Base-by-base conservation (phyloP, 1,140 invertebrate species). In the Hydropsyche tenuis region DNA sequence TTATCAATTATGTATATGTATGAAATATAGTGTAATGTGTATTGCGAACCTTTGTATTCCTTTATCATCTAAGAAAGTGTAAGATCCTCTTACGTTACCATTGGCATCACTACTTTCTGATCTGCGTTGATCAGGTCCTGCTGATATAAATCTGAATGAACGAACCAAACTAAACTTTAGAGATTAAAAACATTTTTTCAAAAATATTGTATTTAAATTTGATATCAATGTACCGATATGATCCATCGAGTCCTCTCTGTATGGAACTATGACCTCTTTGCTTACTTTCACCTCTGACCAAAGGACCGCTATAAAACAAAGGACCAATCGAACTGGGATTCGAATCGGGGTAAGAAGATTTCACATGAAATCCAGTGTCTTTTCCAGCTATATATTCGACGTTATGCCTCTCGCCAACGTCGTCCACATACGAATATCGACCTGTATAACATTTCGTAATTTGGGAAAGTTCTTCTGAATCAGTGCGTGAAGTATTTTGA, bases 11-110 rank as follows among this genome's bases (percentile, higher is more conserved):
- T n/a, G n/a, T n/a, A n/a, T n/a, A n/a, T n/a, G 22, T 63, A 5
- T 25, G 60, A 37, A 37, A n/a, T 60, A 60, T 63, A 46, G 56
- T n/a, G n/a, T n/a, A 72, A 64, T 45, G 25, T 72, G 48, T 9
- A 69, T 56, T 18, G 25, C 25, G 51, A 80, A 84, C 84, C 85
- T 86, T 82, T 91, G 90, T 20, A 90, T 86, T 0, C 90, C 90
- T 84, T 91, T 90, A 78, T 92, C 90, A 78, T 92, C 91, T 14
- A 92, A 80, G 79, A 91, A 93, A 4, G 90, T 90, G 81, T 92
- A 93, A 0, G 90, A 91, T 37, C 91, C 91, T 66, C 89, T 81
- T 0, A 91, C 89, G 72, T 91, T 87, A 11, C 90, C 90, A 53
- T 85, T 86, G 0, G 89, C 83, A 75, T 91, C 90, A 74, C 90